A percentile compares a stretch with the other conserved stretches of the same genome.
Evolutionary conservation across 2,797 vertebrate genomes (phyloP).

Genomic region (Moxostoma hubbsi): DNA sequence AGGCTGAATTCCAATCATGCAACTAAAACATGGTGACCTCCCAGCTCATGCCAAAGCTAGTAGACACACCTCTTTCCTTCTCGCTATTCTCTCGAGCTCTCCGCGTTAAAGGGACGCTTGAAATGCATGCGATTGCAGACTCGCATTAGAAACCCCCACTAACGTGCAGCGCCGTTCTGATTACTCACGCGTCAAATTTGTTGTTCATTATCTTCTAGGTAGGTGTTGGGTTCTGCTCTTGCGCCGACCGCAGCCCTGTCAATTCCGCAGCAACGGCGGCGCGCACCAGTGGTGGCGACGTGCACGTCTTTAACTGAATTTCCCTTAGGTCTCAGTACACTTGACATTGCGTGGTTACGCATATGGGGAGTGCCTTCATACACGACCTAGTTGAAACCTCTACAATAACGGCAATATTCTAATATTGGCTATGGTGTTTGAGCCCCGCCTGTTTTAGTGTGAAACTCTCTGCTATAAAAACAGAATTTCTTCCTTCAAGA

Average conservation of each 20-base stretch:
- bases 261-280: conserved; percentile 77
- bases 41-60: conserved; percentile 52
- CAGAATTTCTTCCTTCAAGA: too few species aligned
- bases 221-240: conserved; percentile 62
- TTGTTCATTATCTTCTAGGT: conserved; percentile 92
- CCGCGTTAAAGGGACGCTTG: conserved; percentile 32
- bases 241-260: conserved; percentile 74
- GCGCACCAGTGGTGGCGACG: conserved; percentile 60
- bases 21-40: conserved; percentile 20
- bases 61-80: conserved; percentile 79
- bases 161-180: conserved; percentile 14
- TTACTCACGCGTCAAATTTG: conserved; percentile 99
- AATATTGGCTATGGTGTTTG: too few species aligned
- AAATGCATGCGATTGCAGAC: conserved; percentile 1
- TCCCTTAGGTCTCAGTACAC: too few species aligned
- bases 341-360: too few species aligned
- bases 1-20: conserved; percentile 7
- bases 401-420: too few species aligned
- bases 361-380: too few species aligned
- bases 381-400: too few species aligned
- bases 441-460: too few species aligned
- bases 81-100: not conserved
- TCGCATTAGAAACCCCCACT: not conserved
- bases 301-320: conserved; percentile 23
- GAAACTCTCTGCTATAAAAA: too few species aligned